Base-by-base conservation (phyloP, 2,113 vertebrate genomes). In the Anoplopoma fimbria region DNA sequence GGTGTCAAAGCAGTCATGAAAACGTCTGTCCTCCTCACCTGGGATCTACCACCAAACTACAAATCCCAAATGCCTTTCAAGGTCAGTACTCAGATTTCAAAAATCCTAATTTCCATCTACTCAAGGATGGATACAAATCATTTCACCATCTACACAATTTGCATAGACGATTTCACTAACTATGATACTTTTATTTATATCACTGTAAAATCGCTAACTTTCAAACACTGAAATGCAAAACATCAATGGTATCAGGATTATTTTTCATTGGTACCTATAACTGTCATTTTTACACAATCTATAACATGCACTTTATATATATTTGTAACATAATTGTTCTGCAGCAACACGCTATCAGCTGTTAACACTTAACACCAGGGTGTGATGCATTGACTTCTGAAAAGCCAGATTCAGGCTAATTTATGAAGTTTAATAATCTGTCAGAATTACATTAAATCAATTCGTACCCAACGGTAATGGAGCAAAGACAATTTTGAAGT, bases 41-140 rank as follows among this genome's bases (percentile, higher is more conserved):
- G 99, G 99, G 98, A 99, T 93, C 96, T 99, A 79, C 99, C 99
- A 0, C 96, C 97, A 74, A 97, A 98, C 87, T 99, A 99, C 91
- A 99, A 98, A 93, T 96, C 98, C 72, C 90, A 96, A 88, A 96
- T 96, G 79, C 97, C 97, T 93, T 99, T 99, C 91, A 99, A 98
- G 98, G 98, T 99, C 88, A 95, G 96, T 72, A 9, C 2, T 17
- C n/a, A 25, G 21, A 69, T 60, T 27, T 61, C 23, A 45, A 25
- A 31, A 53, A 40, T 71, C 47, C 58, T 19, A 21, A 4, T 29
- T 4, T 14, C n/a, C 8, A 29, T 36, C 4, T 23, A 42, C 25
- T 7, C 13, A 74, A 31, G n/a, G 40, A 55, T 21, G 55, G 15
- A 25, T 12, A 23, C 15, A 42, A 36, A 25, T 23, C 42, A 14